A percentile compares a stretch with the other conserved stretches of the same genome.
Evolutionary conservation across 2,888 invertebrate genomes (phyloP).

Genomic region (Diloba caeruleocephala): DNA sequence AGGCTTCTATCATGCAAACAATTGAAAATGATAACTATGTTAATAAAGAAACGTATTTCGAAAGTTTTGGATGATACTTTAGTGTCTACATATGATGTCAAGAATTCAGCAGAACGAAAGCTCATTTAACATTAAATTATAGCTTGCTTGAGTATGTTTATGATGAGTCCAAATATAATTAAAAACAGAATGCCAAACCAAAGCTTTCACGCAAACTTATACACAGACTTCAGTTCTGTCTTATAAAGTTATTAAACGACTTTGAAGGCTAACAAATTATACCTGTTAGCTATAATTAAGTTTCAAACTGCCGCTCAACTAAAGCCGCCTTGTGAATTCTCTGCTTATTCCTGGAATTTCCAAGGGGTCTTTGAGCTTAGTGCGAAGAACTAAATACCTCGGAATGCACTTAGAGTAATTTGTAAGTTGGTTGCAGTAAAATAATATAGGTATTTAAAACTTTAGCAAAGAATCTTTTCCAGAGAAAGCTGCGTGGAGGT

Average conservation of each 20-base stretch:
- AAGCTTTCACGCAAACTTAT: slow-evolving; percentile 27
- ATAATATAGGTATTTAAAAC: slow-evolving; percentile 8
- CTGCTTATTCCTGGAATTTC: slow-evolving; percentile 49
- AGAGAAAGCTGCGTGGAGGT: background rate
- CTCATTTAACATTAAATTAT: too few species aligned
- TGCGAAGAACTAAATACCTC: slow-evolving; percentile 1
- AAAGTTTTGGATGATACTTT: too few species aligned
- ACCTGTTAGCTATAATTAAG: slow-evolving; percentile 68
- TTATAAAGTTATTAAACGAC: slow-evolving; percentile 63
- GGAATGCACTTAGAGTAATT: slow-evolving; percentile 7
- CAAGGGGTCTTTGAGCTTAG: slow-evolving; percentile 5
- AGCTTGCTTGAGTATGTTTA: too few species aligned
- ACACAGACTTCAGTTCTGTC: slow-evolving; percentile 32
- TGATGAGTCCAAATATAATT: too few species aligned
- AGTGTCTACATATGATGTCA: too few species aligned
- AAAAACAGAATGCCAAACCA: too few species aligned
- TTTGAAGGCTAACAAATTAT: slow-evolving; percentile 67
- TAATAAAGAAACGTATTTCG: too few species aligned
- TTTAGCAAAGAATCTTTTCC: background rate
- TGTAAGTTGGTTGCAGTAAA: background rate
- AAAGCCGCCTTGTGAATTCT: slow-evolving; percentile 51
- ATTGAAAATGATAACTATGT: too few species aligned
- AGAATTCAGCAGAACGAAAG: too few species aligned
- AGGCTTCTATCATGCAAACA: too few species aligned
- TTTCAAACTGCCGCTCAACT: slow-evolving; percentile 56